Conservation (phyloP, 2,888 invertebrate genomes). For the Argyresthia albistria region DNA sequence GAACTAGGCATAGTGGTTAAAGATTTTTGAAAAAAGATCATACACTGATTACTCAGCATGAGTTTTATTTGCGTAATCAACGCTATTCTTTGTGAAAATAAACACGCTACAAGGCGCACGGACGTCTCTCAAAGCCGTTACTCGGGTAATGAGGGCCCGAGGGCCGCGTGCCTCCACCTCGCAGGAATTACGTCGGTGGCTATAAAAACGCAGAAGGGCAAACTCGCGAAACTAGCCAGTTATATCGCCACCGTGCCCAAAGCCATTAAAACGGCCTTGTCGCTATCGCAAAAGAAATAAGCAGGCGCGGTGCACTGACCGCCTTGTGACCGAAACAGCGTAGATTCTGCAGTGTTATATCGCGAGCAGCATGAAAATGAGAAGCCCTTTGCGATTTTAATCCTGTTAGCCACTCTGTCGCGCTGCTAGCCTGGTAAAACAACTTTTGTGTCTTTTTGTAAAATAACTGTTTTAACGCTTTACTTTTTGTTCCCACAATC, state of each 20-base stretch:
- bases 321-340: slow-evolving; percentile 6
- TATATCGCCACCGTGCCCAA: slow-evolving; percentile 42
- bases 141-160: slow-evolving; percentile 28
- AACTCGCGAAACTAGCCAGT: slow-evolving; percentile 2
- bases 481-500: too few relatives aligned
- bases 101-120: background rate
- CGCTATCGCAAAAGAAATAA: slow-evolving; percentile 40
- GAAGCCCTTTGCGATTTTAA: slow-evolving; percentile 43
- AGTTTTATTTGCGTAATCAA: background rate
- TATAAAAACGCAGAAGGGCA: slow-evolving; percentile 20
- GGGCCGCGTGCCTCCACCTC: slow-evolving; percentile 2
- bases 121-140: slow-evolving; percentile 19
- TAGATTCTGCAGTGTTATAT: slow-evolving; percentile 22
- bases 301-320: slow-evolving; percentile 10
- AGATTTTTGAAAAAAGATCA: background rate
- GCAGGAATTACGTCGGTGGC: slow-evolving; percentile 11
- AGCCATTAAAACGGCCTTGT: slow-evolving; percentile 59
- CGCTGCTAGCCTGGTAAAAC: slow-evolving; percentile 28
- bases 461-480: background rate
- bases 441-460: background rate
- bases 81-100: background rate
- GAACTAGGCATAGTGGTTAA: too few relatives aligned
- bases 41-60: background rate
- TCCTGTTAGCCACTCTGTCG: slow-evolving; percentile 29
- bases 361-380: slow-evolving; percentile 36